phyloP scores from a whole-genome alignment of 2,113 vertebrate species.

The Muntiacus reevesi region DNA sequence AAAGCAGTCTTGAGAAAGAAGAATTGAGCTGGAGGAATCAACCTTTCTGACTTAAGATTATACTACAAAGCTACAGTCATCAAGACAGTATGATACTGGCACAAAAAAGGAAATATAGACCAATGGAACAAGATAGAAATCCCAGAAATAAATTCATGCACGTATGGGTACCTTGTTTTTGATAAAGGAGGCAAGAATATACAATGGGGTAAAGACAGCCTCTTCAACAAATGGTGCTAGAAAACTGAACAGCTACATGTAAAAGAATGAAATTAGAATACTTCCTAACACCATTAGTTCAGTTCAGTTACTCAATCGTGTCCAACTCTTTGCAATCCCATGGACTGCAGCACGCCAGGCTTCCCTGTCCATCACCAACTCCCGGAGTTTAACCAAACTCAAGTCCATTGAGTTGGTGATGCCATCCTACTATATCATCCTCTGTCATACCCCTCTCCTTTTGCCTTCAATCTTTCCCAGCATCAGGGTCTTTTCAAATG shows the following conservation, averaged over 20 bases:
- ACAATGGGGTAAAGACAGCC: too few relatives aligned
- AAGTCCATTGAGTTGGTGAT: neutral
- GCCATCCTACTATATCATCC: neutral
- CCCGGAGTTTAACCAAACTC: neutral
- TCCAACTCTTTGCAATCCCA: rapidly evolving
- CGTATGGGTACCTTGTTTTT: neutral
- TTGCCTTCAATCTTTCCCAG: neutral
- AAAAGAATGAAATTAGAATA: neutral
- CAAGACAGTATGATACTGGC: neutral
- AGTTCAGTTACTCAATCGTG: neutral
- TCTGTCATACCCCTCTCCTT: rapidly evolving
- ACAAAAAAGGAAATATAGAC: neutral
- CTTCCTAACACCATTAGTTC: neutral
- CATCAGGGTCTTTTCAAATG: neutral
- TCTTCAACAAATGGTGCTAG: neutral
- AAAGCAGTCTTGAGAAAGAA: neutral
- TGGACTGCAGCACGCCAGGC: neutral
- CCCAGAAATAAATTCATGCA: neutral
- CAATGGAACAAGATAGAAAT: neutral
- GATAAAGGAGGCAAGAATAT: neutral
- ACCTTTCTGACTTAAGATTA: neutral
- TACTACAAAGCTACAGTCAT: neutral
- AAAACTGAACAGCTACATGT: neutral
- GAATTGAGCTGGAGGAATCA: neutral
- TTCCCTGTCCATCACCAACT: neutral